These are phyloP conservation scores for Conistra vaccinii DNA, from an alignment of 2,888 invertebrate species.

Conservation along the genomic window DNA sequence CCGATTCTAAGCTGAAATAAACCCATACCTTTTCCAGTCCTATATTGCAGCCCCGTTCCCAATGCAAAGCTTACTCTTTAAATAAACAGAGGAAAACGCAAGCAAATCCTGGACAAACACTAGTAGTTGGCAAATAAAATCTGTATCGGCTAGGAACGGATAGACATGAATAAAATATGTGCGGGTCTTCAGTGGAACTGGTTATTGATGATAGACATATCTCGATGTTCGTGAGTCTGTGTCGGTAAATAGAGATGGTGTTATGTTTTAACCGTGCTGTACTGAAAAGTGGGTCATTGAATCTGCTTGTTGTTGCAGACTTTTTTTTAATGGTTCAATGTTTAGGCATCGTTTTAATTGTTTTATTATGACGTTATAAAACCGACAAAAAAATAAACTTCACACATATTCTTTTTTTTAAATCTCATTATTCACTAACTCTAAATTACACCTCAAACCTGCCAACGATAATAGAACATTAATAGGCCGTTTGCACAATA, in stretches of 20 bases:
- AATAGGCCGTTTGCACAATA: slow-evolving; percentile 63
- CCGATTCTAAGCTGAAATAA: slow-evolving; percentile 14
- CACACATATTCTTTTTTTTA: background rate
- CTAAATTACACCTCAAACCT: slow-evolving; percentile 38
- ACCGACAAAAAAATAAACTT: background rate
- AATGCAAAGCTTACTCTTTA: slow-evolving; percentile 61
- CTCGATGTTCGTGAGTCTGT: slow-evolving; percentile 38
- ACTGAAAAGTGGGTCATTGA: slow-evolving; percentile 18
- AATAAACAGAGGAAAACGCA: slow-evolving; percentile 59
- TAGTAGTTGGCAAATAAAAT: slow-evolving; percentile 64
- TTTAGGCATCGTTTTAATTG: background rate
- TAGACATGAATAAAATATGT: slow-evolving; percentile 68
- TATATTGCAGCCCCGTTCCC: slow-evolving; percentile 30
- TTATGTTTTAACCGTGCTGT: slow-evolving; percentile 22
- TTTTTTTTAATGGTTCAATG: background rate
- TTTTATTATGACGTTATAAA: background rate
- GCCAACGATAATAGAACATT: slow-evolving; percentile 59
- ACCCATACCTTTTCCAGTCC: slow-evolving; percentile 36
- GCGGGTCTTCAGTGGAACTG: slow-evolving; percentile 27
- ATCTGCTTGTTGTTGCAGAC: slow-evolving; percentile 1
- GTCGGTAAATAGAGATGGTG: slow-evolving; percentile 8
- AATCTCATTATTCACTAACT: slow-evolving; percentile 30
- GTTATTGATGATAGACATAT: slow-evolving; percentile 55
- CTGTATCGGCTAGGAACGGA: slow-evolving; percentile 60
- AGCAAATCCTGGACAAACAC: slow-evolving; percentile 64